A percentile compares a stretch with the other conserved stretches of the same genome.
These are phyloP conservation scores for Drosophila hamatofila DNA, from an alignment of 2,888 invertebrate genomes.

Conservation along the genomic window DNA sequence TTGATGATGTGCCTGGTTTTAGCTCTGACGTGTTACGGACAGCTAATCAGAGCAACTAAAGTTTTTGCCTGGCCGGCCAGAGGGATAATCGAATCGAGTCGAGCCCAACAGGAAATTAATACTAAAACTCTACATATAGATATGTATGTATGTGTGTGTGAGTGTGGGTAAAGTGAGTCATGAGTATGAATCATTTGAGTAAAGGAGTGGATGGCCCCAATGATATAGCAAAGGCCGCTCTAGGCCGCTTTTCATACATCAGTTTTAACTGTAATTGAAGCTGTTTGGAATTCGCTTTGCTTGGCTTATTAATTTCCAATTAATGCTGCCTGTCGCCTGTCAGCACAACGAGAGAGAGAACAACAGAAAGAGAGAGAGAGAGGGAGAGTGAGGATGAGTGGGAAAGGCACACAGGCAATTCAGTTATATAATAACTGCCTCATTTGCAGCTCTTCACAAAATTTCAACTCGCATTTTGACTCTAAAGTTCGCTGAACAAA, in stretches of 20 bases:
- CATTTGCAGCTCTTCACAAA: conserved; percentile 1
- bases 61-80: conserved; percentile 17
- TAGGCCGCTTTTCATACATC: neutral
- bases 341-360: conserved; percentile 29
- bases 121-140: conserved; percentile 13
- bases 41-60: conserved; percentile 38
- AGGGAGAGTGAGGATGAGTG: neutral
- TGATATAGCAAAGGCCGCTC: too few relatives aligned
- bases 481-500: neutral
- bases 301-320: conserved; percentile 75
- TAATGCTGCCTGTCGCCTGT: conserved; percentile 37
- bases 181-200: conserved; percentile 18
- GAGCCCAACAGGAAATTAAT: conserved; percentile 48
- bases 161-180: neutral
- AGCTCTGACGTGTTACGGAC: conserved; percentile 30
- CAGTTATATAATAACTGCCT: neutral
- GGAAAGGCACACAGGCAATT: neutral
- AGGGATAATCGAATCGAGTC: conserved; percentile 30
- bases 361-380: neutral
- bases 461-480: conserved; percentile 3
- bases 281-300: conserved; percentile 46
- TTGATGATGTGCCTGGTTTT: conserved; percentile 26
- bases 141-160: neutral
- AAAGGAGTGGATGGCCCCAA: neutral
- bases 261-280: neutral